A percentile compares a stretch with the other conserved stretches of the same genome.
phyloP scores from a whole-genome alignment of 1,140 invertebrate genomes.

The Listronotus bonariensis region DNA sequence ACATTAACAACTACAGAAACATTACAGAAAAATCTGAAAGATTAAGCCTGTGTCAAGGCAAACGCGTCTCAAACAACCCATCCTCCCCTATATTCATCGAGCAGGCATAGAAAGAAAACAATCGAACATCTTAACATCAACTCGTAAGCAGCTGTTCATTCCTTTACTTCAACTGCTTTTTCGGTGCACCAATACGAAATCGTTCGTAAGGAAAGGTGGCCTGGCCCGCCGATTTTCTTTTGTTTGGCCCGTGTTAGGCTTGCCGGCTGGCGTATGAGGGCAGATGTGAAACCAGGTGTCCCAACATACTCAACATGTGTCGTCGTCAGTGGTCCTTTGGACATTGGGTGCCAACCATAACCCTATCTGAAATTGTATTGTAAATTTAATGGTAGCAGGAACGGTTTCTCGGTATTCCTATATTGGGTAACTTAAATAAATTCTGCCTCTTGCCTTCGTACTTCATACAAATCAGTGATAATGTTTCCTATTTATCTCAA shows the following conservation, averaged over 20 bases:
- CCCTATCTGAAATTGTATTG: slow-evolving; percentile 4
- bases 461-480: too few relatives aligned
- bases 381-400: background rate
- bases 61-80: background rate
- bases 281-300: slow-evolving; percentile 38
- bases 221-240: slow-evolving; percentile 38
- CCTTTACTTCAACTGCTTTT: slow-evolving; percentile 37
- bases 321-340: slow-evolving; percentile 26
- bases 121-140: slow-evolving; percentile 34
- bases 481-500: too few relatives aligned
- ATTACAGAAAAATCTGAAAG: too few relatives aligned
- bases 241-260: slow-evolving; percentile 38
- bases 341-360: slow-evolving; percentile 5
- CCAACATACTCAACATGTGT: slow-evolving; percentile 34
- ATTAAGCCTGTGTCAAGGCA: slow-evolving; percentile 6
- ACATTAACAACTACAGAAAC: too few relatives aligned
- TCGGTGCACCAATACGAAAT: slow-evolving; percentile 37
- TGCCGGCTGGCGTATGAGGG: slow-evolving; percentile 31
- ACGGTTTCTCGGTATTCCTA: background rate
- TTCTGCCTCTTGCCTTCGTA: too few relatives aligned
- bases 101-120: slow-evolving; percentile 23
- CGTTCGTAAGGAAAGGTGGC: slow-evolving; percentile 34
- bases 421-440: too few relatives aligned
- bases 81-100: slow-evolving; percentile 2
- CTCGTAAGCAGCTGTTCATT: slow-evolving; percentile 34